Percentiles rank a stretch among this genome's conserved stretches.
These are phyloP conservation scores for Oryzias woworae DNA, from an alignment of 2,113 vertebrate species.

Conservation along the genomic window DNA sequence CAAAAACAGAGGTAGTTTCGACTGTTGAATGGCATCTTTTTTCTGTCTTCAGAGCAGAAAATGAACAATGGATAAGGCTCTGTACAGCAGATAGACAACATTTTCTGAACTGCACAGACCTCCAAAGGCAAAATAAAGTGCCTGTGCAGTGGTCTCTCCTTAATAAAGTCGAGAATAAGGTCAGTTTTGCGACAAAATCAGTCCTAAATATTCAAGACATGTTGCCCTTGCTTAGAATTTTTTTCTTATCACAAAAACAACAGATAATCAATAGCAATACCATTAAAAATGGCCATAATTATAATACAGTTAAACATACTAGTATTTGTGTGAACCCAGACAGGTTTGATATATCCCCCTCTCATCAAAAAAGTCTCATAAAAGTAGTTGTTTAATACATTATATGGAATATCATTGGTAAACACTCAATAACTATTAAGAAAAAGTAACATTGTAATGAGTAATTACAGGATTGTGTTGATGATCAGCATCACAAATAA, in stretches of 20 bases:
- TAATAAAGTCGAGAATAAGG: background rate
- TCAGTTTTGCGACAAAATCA: background rate
- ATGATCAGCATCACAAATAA: conserved; percentile 29
- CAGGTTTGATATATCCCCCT: background rate
- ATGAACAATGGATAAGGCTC: conserved; percentile 10
- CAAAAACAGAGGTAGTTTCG: conserved; percentile 69
- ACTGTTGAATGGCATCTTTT: conserved; percentile 25
- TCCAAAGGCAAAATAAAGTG: conserved; percentile 20
- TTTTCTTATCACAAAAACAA: too few relatives aligned
- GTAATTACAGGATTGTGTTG: conserved; percentile 16
- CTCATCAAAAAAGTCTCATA: background rate
- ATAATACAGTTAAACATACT: background rate
- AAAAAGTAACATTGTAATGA: conserved; percentile 25
- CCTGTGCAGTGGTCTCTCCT: conserved; percentile 37
- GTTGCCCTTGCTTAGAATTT: too few relatives aligned
- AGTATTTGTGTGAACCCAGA: background rate
- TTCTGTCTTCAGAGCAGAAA: conserved; percentile 10
- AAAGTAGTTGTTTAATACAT: conserved; percentile 8
- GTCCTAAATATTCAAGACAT: background rate
- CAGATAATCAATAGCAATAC: too few relatives aligned
- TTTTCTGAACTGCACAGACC: conserved; percentile 15
- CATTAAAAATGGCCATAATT: background rate
- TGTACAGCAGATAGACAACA: conserved; percentile 8
- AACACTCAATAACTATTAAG: conserved; percentile 40
- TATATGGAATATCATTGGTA: conserved; percentile 32